Evolutionary conservation across 2,113 vertebrate species (phyloP).

Genomic region (Phalacrocorax pelagicus): DNA sequence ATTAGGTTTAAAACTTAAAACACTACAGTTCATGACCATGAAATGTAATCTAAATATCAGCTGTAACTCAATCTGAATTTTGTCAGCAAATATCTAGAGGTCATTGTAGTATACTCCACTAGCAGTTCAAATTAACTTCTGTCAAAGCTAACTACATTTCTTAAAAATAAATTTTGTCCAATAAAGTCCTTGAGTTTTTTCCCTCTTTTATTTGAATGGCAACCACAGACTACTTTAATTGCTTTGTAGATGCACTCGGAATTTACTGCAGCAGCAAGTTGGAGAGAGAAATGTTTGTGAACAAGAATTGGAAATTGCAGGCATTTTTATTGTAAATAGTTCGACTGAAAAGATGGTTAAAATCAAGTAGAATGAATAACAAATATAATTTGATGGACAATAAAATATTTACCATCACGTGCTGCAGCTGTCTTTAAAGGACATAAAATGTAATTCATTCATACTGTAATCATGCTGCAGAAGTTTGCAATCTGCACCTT

Average conservation of each 20-base stretch:
- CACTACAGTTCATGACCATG: conserved; percentile 48
- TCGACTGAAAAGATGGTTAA: conserved; percentile 70
- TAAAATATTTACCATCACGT: conserved; percentile 77
- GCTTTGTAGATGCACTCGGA: conserved; percentile 70
- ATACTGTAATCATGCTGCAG: conserved; percentile 87
- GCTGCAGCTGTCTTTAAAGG: conserved; percentile 83
- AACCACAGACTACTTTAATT: conserved; percentile 70
- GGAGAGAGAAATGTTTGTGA: conserved; percentile 60
- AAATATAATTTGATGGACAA: conserved; percentile 73
- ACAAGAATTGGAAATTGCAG: conserved; percentile 70
- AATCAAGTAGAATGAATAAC: conserved; percentile 76
- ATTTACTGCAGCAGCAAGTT: conserved; percentile 71
- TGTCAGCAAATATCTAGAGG: conserved; percentile 49
- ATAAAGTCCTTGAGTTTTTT: not conserved
- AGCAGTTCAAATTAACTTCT: conserved; percentile 61
- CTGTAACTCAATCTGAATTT: conserved; percentile 50
- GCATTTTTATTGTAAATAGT: conserved; percentile 81
- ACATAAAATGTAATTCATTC: conserved; percentile 81
- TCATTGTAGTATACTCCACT: conserved; percentile 63
- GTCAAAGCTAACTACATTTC: conserved; percentile 45
- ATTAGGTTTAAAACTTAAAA: conserved; percentile 55
- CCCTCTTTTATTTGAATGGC: conserved; percentile 59
- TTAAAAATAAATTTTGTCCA: conserved; percentile 54
- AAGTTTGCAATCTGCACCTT: conserved; percentile 90
- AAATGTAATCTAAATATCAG: conserved; percentile 49